A percentile compares a stretch with the other conserved stretches of the same genome.
phyloP scores from a whole-genome alignment of 2,113 vertebrate genomes.

The Poeciliopsis retropinna region DNA sequence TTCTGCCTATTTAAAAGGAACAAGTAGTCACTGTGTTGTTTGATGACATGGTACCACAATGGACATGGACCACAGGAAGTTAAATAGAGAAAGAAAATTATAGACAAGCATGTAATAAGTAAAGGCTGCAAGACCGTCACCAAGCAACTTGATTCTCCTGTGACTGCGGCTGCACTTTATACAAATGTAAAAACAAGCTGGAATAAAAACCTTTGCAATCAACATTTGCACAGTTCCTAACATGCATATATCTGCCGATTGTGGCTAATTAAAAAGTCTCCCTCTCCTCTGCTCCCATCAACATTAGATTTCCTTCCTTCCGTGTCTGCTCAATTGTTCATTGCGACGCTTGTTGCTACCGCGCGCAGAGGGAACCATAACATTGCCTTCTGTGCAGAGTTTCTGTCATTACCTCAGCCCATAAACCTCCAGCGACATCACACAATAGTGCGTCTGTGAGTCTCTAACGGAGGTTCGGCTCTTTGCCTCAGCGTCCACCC shows the following conservation, averaged over 20 bases:
- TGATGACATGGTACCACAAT: too few species aligned
- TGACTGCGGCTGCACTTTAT: background rate
- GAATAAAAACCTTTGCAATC: background rate
- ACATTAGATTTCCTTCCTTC: constrained; percentile 21
- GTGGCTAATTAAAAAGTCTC: constrained; percentile 23
- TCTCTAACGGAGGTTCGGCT: constrained; percentile 25
- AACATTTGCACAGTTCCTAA: background rate
- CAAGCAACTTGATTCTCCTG: too few species aligned
- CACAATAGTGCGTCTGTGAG: constrained; percentile 21
- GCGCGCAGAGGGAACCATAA: constrained; percentile 51
- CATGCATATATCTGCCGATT: constrained; percentile 6
- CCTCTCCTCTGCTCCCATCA: background rate
- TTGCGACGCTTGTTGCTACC: constrained; percentile 28
- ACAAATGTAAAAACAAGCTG: background rate
- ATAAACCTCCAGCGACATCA: constrained; percentile 57
- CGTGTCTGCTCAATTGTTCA: constrained; percentile 26
- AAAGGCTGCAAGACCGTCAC: too few species aligned
- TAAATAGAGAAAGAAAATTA: too few species aligned
- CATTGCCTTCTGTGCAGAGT: constrained; percentile 20
- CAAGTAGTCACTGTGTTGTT: too few species aligned
- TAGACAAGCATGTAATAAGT: too few species aligned
- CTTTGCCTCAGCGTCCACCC: constrained; percentile 31
- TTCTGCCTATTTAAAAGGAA: too few species aligned
- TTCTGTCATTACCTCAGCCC: constrained; percentile 56
- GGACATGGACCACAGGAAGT: too few species aligned